Percentiles rank a stretch among this genome's conserved stretches.
Conservation (phyloP, 2,888 invertebrate genomes). For the Eumerus sabulonum region DNA sequence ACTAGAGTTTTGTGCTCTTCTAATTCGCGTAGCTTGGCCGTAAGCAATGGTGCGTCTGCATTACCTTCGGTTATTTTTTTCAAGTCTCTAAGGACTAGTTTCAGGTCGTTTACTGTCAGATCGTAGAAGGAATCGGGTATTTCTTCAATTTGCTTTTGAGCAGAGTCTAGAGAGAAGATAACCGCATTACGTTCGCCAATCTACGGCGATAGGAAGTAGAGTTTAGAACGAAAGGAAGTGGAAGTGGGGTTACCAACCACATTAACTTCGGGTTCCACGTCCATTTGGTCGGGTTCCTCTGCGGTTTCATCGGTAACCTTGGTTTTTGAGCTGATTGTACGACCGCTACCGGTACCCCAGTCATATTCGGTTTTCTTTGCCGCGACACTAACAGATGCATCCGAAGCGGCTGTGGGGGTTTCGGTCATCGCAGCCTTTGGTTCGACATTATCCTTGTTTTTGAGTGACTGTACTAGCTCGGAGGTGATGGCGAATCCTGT, state of each 20-base stretch:
- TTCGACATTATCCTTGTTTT: conserved; percentile 57
- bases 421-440: too few species aligned
- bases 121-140: conserved; percentile 94
- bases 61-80: conserved; percentile 83
- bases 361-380: conserved; percentile 71
- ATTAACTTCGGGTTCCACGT: conserved; percentile 72
- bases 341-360: conserved; percentile 76
- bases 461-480: conserved; percentile 74
- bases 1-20: conserved; percentile 81
- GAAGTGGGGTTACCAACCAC: conserved; percentile 71
- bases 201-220: conserved; percentile 77
- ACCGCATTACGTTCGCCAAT: conserved; percentile 87
- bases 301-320: conserved; percentile 35
- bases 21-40: conserved; percentile 82
- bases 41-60: conserved; percentile 87
- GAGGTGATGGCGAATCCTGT: conserved; percentile 73
- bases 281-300: conserved; percentile 56
- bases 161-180: conserved; percentile 83
- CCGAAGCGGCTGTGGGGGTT: too few species aligned
- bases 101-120: conserved; percentile 89
- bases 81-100: conserved; percentile 86
- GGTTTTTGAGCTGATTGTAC: conserved; percentile 70
- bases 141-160: conserved; percentile 84
- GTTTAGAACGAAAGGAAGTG: too few species aligned
- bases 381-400: too few species aligned